Conservation (phyloP, 2,797 vertebrate species). For the Chaunax sp. region DNA sequence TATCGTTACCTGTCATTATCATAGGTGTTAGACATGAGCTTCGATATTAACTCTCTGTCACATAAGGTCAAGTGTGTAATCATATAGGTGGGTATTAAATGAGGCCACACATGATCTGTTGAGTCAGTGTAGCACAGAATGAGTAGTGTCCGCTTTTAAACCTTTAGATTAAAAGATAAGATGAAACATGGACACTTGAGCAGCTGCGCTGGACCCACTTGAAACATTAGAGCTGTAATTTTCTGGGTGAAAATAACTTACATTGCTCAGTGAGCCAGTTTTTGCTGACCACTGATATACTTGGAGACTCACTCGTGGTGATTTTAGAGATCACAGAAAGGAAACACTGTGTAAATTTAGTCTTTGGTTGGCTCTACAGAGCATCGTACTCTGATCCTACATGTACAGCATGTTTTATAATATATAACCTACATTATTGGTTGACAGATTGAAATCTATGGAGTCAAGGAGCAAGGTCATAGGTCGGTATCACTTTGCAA, state of each 20-base stretch:
- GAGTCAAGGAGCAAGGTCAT: constrained; percentile 56
- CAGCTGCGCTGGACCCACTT: constrained; percentile 56
- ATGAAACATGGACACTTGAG: constrained; percentile 59
- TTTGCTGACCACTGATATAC: constrained; percentile 78
- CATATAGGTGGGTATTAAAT: constrained; percentile 15
- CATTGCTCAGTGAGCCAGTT: constrained; percentile 65
- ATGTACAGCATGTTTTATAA: constrained; percentile 14
- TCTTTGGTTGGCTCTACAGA: constrained; percentile 14
- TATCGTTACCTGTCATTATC: neutral
- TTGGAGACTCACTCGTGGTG: constrained; percentile 68
- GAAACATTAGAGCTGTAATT: constrained; percentile 88
- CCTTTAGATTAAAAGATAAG: constrained; percentile 76
- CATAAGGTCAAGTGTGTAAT: constrained; percentile 26
- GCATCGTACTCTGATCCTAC: constrained; percentile 2
- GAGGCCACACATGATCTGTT: constrained; percentile 42
- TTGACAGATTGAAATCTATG: constrained; percentile 35
- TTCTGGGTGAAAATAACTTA: constrained; percentile 86
- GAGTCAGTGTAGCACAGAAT: constrained; percentile 32
- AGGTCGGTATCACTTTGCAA: constrained; percentile 36
- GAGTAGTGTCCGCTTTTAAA: constrained; percentile 58
- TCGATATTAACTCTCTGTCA: constrained; percentile 11
- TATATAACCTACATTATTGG: constrained; percentile 30
- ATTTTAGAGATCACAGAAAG: constrained; percentile 70
- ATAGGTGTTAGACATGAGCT: constrained; percentile 1
- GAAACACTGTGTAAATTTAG: constrained; percentile 59